phyloP scores from a whole-genome alignment of 2,888 invertebrate genomes.

The Myopa testacea region DNA sequence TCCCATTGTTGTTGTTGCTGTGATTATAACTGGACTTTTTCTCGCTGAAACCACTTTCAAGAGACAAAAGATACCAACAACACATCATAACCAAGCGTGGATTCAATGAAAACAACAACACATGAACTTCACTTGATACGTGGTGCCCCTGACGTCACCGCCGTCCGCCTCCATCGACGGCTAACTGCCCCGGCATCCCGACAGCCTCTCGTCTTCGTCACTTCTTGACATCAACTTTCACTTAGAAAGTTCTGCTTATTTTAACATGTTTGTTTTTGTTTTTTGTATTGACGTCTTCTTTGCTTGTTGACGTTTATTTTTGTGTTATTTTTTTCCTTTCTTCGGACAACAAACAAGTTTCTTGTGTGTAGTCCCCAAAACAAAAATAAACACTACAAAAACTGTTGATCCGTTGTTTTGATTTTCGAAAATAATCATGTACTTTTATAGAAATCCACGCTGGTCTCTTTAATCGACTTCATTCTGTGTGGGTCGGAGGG shows the following conservation, averaged over 20 bases:
- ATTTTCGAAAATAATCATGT: too few relatives aligned
- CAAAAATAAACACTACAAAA: conserved; percentile 4
- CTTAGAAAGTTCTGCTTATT: conserved; percentile 65
- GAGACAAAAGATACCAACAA: conserved; percentile 16
- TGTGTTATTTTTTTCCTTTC: conserved; percentile 53
- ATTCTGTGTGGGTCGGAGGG: too few relatives aligned
- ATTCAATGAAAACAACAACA: conserved; percentile 10
- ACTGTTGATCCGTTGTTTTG: too few relatives aligned
- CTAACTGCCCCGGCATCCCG: not conserved
- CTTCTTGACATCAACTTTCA: conserved; percentile 60
- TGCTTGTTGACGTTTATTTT: conserved; percentile 31
- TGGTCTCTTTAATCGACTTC: too few relatives aligned
- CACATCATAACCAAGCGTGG: not conserved
- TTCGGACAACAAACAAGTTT: conserved; percentile 46
- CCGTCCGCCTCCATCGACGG: not conserved
- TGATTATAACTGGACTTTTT: conserved; percentile 53
- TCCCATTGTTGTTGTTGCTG: conserved; percentile 20
- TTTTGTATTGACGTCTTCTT: conserved; percentile 26
- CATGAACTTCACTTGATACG: not conserved
- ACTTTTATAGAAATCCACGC: too few relatives aligned
- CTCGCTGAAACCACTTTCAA: conserved; percentile 42
- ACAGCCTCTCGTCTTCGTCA: conserved; percentile 15
- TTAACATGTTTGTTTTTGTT: conserved; percentile 24
- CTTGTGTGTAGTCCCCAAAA: conserved; percentile 1
- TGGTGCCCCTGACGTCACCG: not conserved